phyloP scores from a whole-genome alignment of 2,797 vertebrate genomes.

The Amphiprion clarkii region DNA sequence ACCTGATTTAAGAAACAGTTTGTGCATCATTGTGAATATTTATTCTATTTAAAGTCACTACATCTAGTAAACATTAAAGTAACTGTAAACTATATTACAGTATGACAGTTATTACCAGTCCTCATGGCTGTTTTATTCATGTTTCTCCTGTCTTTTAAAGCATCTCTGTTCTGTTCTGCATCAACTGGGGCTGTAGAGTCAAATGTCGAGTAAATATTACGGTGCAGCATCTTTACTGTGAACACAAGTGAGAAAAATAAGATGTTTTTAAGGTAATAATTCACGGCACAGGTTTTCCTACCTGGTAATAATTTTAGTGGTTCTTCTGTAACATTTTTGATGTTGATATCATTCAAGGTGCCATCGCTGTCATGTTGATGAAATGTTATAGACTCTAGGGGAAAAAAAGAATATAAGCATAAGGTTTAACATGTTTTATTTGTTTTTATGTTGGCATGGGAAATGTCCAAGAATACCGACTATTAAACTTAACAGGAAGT shows the following conservation, averaged over 20 bases:
- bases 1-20: too few relatives aligned
- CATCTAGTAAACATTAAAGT: too few relatives aligned
- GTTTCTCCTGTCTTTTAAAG: conserved; percentile 6
- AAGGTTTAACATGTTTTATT: background rate
- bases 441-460: background rate
- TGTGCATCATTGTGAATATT: too few relatives aligned
- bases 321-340: background rate
- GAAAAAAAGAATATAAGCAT: background rate
- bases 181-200: too few relatives aligned
- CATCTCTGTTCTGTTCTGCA: background rate
- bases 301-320: conserved; percentile 11
- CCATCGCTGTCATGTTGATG: background rate
- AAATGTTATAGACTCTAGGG: background rate
- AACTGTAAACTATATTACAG: background rate
- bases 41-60: too few relatives aligned
- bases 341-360: background rate
- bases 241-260: too few relatives aligned
- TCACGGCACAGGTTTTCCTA: background rate
- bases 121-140: background rate
- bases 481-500: too few relatives aligned
- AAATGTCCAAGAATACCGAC: background rate
- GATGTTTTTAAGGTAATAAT: background rate
- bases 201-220: too few relatives aligned
- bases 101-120: background rate
- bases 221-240: too few relatives aligned